These are phyloP conservation scores for Agapornis roseicollis DNA, from an alignment of 2,113 vertebrate species.

Conservation along the genomic window DNA sequence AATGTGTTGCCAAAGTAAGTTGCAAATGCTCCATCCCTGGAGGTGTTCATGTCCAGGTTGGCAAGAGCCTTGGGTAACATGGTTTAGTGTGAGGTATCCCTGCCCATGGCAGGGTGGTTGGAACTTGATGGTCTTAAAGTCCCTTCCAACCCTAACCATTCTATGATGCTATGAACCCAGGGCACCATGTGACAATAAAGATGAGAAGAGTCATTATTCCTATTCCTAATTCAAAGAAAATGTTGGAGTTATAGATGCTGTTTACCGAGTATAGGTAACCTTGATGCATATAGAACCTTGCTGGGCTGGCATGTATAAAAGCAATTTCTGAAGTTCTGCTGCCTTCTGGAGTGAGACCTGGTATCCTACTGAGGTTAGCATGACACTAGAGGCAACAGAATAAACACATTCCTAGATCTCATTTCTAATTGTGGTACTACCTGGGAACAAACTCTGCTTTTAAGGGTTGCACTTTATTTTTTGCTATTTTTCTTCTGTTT, in stretches of 20 bases:
- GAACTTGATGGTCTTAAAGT: no score
- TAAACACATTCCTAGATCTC: background rate
- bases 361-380: background rate
- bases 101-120: no score
- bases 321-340: background rate
- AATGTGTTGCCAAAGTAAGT: no score
- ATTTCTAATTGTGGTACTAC: background rate
- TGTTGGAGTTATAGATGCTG: background rate
- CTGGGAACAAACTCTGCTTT: background rate
- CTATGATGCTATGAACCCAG: no score
- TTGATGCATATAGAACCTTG: rapidly evolving
- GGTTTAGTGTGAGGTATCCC: no score
- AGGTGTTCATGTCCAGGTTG: no score
- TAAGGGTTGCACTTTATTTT: background rate
- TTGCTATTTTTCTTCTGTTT: background rate
- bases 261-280: background rate
- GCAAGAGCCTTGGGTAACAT: no score
- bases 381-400: no score
- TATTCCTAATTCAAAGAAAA: background rate
- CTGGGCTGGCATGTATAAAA: background rate
- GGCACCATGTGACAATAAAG: background rate
- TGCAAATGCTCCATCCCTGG: no score
- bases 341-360: background rate
- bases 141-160: no score
- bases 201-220: background rate